Evolutionary conservation across 2,888 invertebrate species (phyloP), one percentile per base, ranked within the genome.

Genomic region (Exephanes ischioxanthus): DNA sequence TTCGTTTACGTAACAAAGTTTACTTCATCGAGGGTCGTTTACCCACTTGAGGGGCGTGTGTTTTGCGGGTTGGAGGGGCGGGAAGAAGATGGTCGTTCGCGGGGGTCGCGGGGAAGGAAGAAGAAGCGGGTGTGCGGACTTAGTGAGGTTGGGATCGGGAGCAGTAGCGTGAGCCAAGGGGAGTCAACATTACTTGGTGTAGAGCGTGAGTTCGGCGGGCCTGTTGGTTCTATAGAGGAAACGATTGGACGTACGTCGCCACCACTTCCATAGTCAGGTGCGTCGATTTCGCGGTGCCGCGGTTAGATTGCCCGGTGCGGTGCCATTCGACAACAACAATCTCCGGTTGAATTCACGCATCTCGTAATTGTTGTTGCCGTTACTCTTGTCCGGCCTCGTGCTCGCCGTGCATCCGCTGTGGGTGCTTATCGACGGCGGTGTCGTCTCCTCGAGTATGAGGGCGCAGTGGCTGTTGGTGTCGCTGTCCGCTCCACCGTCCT

Each of bases 321-420:
- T 89, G 26, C 93, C 92, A 80, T 92, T 93, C 81, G 93, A 92
- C 83, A 93, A 88, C 87, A 94, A 88, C 87, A 94, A 87, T 84
- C 93, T 90, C 70, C 93, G 89, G 81, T 95, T 96, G 91, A 97
- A 95, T 94, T 97, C 97, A 72, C 97, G 95, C 95, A 97, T 96
- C 94, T 97, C 97, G 94, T 97, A 97, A 92, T 97, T 97, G 94
- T 97, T 97, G 94, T 97, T 97, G 75, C 97, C 96, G 94, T 97
- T 97, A 84, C 96, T 96, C 93, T 96, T 96, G 86, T 96, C 96
- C 51, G 94, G 93, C 30, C 90, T 90, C 68, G 90, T 91, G 67
- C 86, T 86, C 51, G 80, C 85, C 1, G 83, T 83, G 79, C 93
- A 89, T 89, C 91, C 89, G 90, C 92, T 83, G 91, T 92, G 88